Evolutionary conservation across 2,797 vertebrate genomes (phyloP).

Genomic region (Peromyscus eremicus): DNA sequence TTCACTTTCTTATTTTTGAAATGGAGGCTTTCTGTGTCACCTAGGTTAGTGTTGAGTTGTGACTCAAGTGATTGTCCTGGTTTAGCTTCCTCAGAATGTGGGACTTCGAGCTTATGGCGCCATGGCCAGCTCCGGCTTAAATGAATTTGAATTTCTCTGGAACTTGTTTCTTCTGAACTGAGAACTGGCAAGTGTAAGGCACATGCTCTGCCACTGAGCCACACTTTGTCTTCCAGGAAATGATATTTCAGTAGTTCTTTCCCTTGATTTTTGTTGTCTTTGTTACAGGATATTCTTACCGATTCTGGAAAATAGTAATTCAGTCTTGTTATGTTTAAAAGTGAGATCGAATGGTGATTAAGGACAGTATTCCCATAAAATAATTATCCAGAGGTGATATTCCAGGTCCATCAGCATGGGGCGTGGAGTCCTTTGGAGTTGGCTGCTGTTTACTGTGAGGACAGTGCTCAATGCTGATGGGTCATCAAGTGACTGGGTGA

Average conservation of each 20-base stretch:
- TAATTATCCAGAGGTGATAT: not conserved
- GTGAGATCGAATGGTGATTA: not conserved
- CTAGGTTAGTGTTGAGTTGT: not conserved
- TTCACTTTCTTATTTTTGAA: not conserved
- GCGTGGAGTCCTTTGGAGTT: slow-evolving; percentile 30
- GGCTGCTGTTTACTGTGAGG: not conserved
- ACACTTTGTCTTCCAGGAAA: not conserved
- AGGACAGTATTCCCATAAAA: slow-evolving; percentile 12
- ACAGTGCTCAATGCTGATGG: not conserved
- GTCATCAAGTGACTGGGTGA: not conserved
- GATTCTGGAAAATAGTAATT: slow-evolving; percentile 20
- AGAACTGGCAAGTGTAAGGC: not conserved
- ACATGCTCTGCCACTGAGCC: not conserved
- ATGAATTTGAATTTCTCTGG: not conserved
- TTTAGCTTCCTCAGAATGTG: not conserved
- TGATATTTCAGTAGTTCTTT: not conserved
- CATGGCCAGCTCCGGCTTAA: not conserved
- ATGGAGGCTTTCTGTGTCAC: not conserved
- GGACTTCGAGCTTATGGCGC: not conserved
- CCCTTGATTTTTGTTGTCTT: slow-evolving; percentile 27
- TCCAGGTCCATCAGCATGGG: not conserved
- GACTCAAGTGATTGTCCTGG: not conserved
- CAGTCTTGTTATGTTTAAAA: slow-evolving; percentile 16
- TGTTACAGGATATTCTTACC: slow-evolving; percentile 26
- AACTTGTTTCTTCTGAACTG: not conserved